phyloP scores from a whole-genome alignment of 2,888 invertebrate genomes.

The Trimorus sp. region DNA sequence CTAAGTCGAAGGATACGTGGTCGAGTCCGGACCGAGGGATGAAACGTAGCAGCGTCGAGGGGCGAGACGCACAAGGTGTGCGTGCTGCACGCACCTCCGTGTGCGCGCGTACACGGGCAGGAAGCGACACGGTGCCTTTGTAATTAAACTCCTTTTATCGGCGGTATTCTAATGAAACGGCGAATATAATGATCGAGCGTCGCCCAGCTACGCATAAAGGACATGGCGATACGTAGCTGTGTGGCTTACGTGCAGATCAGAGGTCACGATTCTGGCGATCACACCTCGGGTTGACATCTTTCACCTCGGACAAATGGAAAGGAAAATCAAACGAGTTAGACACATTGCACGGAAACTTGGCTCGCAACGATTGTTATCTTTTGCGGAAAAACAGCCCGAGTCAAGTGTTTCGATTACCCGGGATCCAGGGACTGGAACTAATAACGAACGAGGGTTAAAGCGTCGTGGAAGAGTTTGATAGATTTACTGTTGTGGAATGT shows the following conservation, averaged over 20 bases:
- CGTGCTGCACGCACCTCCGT: constrained; percentile 72
- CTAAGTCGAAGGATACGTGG: constrained; percentile 57
- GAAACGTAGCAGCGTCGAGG: constrained; percentile 45
- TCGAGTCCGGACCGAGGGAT: constrained; percentile 43
- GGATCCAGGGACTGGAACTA: too few relatives aligned
- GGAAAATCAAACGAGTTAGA: too few relatives aligned
- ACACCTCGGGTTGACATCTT: constrained; percentile 44
- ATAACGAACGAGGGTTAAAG: too few relatives aligned
- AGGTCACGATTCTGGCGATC: constrained; percentile 56
- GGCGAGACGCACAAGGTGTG: constrained; percentile 64
- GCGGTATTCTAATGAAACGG: constrained; percentile 77
- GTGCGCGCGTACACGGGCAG: constrained; percentile 69
- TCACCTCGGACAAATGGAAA: constrained; percentile 1
- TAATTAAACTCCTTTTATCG: constrained; percentile 78
- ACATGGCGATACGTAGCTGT: constrained; percentile 48
- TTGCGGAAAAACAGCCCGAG: too few relatives aligned
- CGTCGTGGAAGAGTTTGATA: too few relatives aligned
- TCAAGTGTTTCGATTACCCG: too few relatives aligned
- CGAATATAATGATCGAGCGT: constrained; percentile 75
- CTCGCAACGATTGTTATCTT: too few relatives aligned
- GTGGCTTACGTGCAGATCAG: constrained; percentile 57
- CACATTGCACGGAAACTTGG: neutral
- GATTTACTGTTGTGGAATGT: too few relatives aligned
- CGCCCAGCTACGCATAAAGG: constrained; percentile 47
- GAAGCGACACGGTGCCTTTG: constrained; percentile 74